Base-by-base conservation (phyloP, 2,888 invertebrate genomes). In the Drosophila macrospina region DNA sequence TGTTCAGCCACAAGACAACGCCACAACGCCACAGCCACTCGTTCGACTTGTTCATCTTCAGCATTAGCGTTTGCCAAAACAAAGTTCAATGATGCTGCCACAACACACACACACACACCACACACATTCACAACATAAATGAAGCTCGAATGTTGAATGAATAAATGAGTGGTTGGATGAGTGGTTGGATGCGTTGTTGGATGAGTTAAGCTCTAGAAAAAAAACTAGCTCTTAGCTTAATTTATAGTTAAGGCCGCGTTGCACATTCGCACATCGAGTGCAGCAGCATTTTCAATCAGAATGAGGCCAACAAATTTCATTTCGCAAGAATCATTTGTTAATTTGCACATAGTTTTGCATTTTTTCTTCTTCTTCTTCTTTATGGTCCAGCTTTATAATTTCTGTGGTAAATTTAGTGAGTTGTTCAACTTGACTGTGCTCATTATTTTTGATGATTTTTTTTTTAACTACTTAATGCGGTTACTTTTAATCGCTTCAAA, bases 81-180 rank as follows among this genome's bases (percentile, higher is more conserved):
- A 86, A 80, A 84, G 84, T 81, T 86, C 86, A 81, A 83, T 80
- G 81, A 64, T 78, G 66, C 54, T 69, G 44, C 30, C 48, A 37
- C 66, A 55, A 56, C 51, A 39, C 36, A 47, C n/a, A 44, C 47
- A 48, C 59, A 36, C 32, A 57, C 24, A 20, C 20, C 24, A 44
- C 41, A 52, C 28, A 26, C 41, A 52, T 28, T 54, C 16, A 32
- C 26, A 37, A 28, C 41, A 32, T 24, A 59, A 59, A 59, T 41
- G 30, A 30, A 52, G 36, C 42, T 47, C 26, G n/a, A 34, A 42
- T 39, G 15, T 39, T 51, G 37, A 37, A 51, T 69, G 30, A 51
- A 47, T 62, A 37, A 74, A 42, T 66, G 41, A 71, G 34, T 57
- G 78, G 65, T 65, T 77, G 36, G 41, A 45, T 70, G 59, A 51